Percentiles rank a stretch among this genome's conserved stretches.
Conservation (phyloP, 2,888 invertebrate genomes). For the Xestoiulus laeticollis region DNA sequence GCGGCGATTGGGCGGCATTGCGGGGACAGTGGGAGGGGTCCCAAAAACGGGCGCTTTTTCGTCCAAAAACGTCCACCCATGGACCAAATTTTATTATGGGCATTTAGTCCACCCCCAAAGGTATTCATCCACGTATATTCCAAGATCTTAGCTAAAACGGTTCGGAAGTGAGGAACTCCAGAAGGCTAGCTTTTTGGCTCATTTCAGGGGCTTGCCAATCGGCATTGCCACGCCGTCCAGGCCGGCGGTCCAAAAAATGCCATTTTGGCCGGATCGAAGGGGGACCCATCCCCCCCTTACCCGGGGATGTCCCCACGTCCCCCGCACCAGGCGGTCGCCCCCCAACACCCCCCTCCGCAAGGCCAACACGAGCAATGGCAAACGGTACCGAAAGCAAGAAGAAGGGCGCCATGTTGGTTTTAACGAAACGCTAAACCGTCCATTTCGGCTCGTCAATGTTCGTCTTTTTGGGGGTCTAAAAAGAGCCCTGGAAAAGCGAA, state of each 20-base stretch:
- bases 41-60: not conserved
- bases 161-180: not conserved
- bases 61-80: not conserved
- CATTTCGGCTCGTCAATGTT: not conserved
- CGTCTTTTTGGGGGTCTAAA: not conserved
- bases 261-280: not conserved
- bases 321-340: not conserved
- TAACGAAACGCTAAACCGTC: not conserved
- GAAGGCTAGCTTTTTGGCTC: not conserved
- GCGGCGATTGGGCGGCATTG: not conserved
- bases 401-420: constrained; percentile 41
- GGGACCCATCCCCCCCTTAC: not conserved
- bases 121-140: not conserved
- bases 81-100: not conserved
- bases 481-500: not conserved
- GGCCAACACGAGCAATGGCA: not conserved
- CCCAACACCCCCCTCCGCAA: not conserved
- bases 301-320: not conserved
- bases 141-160: not conserved
- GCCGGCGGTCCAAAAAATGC: not conserved
- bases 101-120: not conserved
- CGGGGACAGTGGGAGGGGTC: not conserved
- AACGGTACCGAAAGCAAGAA: constrained; percentile 1
- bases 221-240: not conserved
- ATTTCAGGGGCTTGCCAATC: not conserved